These are phyloP conservation scores for Lagria hirta DNA, from an alignment of 2,888 invertebrate genomes.

Conservation along the genomic window DNA sequence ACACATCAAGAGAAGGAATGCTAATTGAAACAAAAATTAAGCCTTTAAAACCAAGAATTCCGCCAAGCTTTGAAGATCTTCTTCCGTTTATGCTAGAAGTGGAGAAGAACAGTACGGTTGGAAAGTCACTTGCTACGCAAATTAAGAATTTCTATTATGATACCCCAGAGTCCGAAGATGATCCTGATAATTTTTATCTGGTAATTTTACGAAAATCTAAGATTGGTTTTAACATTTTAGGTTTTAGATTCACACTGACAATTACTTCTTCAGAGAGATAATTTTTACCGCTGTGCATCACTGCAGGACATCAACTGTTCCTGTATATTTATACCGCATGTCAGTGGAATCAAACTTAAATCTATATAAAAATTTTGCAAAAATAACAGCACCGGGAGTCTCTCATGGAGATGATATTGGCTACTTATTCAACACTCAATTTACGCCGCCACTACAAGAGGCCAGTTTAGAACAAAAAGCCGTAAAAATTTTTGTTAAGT, in stretches of 20 bases:
- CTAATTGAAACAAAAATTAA: conserved; percentile 29
- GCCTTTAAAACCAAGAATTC: conserved; percentile 8
- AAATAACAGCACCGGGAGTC: no score
- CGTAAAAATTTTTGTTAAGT: conserved; percentile 32
- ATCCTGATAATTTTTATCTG: conserved; percentile 34
- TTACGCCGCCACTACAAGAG: conserved; percentile 23
- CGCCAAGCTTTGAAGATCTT: conserved; percentile 27
- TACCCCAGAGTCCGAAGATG: conserved; percentile 7
- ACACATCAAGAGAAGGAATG: conserved; percentile 37
- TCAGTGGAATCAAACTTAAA: no score
- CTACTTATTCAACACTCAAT: conserved; percentile 36
- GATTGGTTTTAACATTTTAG: conserved; percentile 4
- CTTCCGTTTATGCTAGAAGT: conserved; percentile 23
- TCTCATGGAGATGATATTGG: conserved; percentile 39
- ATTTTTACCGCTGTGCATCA: conserved; percentile 6
- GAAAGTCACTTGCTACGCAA: conserved; percentile 39
- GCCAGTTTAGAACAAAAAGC: conserved; percentile 31
- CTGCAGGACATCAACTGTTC: background rate
- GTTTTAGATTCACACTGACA: conserved; percentile 42
- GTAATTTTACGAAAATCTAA: background rate
- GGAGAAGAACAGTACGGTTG: conserved; percentile 1
- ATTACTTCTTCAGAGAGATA: conserved; percentile 37
- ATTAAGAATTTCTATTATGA: conserved; percentile 9
- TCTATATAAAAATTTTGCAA: conserved; percentile 2
- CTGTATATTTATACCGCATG: no score